Base-by-base conservation (phyloP, 2,888 invertebrate species). In the Lobophora halterata region DNA sequence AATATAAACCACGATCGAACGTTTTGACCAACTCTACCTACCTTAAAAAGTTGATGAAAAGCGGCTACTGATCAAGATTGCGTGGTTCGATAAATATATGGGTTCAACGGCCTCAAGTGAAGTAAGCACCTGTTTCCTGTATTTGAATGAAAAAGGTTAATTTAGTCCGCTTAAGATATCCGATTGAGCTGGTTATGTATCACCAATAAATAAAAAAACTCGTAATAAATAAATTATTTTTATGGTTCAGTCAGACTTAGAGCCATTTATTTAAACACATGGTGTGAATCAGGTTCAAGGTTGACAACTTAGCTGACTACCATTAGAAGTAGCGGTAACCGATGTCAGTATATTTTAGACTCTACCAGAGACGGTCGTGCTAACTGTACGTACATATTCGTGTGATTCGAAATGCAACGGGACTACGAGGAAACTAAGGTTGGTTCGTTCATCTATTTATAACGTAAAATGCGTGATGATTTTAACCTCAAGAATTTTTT, bases 41-140 rank as follows among this genome's bases (percentile, higher is more conserved):
- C n/a, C n/a, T n/a, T n/a, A n/a, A n/a, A n/a, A n/a, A n/a, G n/a
- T n/a, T n/a, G n/a, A n/a, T n/a, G n/a, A n/a, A n/a, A n/a, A 27
- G 19, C 20, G 16, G 9, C 5, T 16, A 1, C 20, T 10, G 28
- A 9, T 27, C 20, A 24, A 37, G 37, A 19, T 35, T 48, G 53
- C 45, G 49, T 55, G 50, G 49, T 23, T 23, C 19, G 54, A 49
- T 61, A 50, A 61, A 65, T 75, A 60, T 72, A 76, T 77, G 76
- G 73, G 74, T 62, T 73, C 72, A 64, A 60, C 71, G 46, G 65
- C 65, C 56, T 75, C 71, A 18, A 73, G 70, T 51, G 62, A 71
- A 60, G 75, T 73, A 63, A 58, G 68, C 57, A 20, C 11, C 1
- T 17, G 44, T 30, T 49, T 54, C 26, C 42, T 14, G 3, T 24